Conservation (phyloP, 2,888 invertebrate species). For the Parnassius glacialis region DNA sequence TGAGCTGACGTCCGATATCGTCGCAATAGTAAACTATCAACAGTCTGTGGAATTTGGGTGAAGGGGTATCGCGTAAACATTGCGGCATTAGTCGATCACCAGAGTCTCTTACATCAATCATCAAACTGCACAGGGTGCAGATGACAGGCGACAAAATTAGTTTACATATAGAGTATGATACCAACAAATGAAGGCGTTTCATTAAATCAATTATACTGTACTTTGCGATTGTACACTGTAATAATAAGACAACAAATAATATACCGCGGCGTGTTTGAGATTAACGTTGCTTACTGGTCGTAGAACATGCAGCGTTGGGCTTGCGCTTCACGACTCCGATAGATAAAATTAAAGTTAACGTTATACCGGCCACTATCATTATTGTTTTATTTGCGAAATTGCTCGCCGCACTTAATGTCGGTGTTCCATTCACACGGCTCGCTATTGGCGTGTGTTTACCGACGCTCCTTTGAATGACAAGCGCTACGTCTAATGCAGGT, state of each 20-base stretch:
- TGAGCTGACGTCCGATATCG: too few relatives aligned
- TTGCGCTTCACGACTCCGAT: constrained; percentile 40
- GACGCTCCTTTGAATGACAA: constrained; percentile 62
- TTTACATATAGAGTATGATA: too few relatives aligned
- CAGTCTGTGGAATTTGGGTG: too few relatives aligned
- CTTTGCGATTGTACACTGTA: background rate
- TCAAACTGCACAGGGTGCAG: too few relatives aligned
- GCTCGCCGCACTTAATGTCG: constrained; percentile 55
- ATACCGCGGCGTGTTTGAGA: constrained; percentile 15
- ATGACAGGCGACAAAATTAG: too few relatives aligned
- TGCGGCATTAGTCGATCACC: too few relatives aligned
- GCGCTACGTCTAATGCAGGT: constrained; percentile 52
- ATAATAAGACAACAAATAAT: constrained; percentile 11
- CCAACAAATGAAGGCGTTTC: too few relatives aligned
- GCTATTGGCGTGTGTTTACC: constrained; percentile 57
- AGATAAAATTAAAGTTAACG: constrained; percentile 58
- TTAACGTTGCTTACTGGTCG: constrained; percentile 20
- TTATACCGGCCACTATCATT: constrained; percentile 59
- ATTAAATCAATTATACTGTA: background rate
- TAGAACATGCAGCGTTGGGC: constrained; percentile 26
- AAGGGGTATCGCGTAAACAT: too few relatives aligned
- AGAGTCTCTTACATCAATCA: too few relatives aligned
- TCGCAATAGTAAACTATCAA: too few relatives aligned
- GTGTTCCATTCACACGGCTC: constrained; percentile 58
- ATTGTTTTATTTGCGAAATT: constrained; percentile 70